Evolutionary conservation across 2,888 invertebrate genomes (phyloP), one percentile per base, ranked within the genome.

Genomic region (Drosophila tanythrix): DNA sequence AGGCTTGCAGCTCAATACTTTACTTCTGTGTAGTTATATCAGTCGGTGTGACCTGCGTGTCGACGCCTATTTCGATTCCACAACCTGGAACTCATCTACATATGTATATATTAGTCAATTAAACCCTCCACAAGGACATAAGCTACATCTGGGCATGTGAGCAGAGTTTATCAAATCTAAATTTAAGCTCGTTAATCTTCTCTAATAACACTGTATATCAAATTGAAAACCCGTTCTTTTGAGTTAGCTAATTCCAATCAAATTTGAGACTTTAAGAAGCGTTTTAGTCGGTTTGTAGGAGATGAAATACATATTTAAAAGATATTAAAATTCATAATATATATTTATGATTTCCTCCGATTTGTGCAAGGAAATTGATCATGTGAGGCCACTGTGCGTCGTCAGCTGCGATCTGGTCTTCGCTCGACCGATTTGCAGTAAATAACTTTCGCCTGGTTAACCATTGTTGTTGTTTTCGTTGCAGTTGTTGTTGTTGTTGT

Each of bases 371-470:
- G 11, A 43, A 8, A 43, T 3, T 6, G 2, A 10, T 43, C 6
- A 11, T 0, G 1, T 1, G 31, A 40, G 21, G 15, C 43, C 31
- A 43, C 57, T 43, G 57, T 57, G 31, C 51, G 15, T 57, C 66
- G 57, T 56, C 81, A 78, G 72, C 77, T 81, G 74, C 73, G 81
- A 79, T 80, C 80, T 43, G 66, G 29, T 72, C 73, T 82, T 75
- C 74, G 78, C 59, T 86, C 78, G 70, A 77, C 74, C 88, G 84
- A 88, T 80, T 88, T 83, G 82, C 85, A 85, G 85, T 85, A 85
- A 85, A 85, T 85, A 85, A 85, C 87, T 85, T 85, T 88, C 85
- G 78, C 82, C 81, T 76, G 79, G 74, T 73, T 81, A 69, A 62
- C 66, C 75, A 69, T 69, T 79, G 59, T 74, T 74, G 71, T 69